Evolutionary conservation across 1,140 invertebrate species (phyloP), one percentile per base, ranked within the genome.

Genomic region (Drosophila pruinosa): DNA sequence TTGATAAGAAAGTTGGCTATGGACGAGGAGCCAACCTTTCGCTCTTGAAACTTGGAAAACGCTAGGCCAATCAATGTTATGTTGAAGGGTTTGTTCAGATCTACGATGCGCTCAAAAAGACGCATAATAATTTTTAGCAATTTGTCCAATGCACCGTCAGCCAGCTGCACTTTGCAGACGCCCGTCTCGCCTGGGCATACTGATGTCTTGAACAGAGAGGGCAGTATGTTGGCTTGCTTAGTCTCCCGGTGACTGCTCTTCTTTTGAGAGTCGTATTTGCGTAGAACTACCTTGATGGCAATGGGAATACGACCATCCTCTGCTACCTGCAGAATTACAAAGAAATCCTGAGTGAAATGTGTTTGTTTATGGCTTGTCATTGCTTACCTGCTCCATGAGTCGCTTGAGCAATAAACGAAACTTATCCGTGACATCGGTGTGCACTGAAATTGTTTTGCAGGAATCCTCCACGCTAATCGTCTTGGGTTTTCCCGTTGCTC

Each of bases 31-130:
- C 94, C 94, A 12, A 92, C 93, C 74, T 93, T 93, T 39, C 93
- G 92, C 79, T 96, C 95, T 67, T 94, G 94, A 72, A 96, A 96
- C 89, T 96, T 96, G 2, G 95, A 95, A 81, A 96, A 96, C 8
- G 95, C 95, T 69, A 97, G 91, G 17, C 95, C 95, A 31, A 97
- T 91, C 31, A 96, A 91, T 4, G 95, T 96, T 65, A 97, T 93
- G 91, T 96, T 95, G 91, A 96, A 96, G 50, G 94, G 94, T 91
- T 95, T 95, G 8, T 92, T 93, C 56, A 94, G 92, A 79, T 96
- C 93, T 41, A 96, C 94, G 53, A 95, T 92, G 83, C 95, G 94
- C 81, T 94, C 94, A 80, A 96, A 96, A 43, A 96, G 92, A 73
- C 94, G 94, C 94, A 96, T 95, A 7, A 95, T 93, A 39, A 94